These are phyloP conservation scores for Burhinus oedicnemus DNA, from an alignment of 2,113 vertebrate species.

Conservation along the genomic window DNA sequence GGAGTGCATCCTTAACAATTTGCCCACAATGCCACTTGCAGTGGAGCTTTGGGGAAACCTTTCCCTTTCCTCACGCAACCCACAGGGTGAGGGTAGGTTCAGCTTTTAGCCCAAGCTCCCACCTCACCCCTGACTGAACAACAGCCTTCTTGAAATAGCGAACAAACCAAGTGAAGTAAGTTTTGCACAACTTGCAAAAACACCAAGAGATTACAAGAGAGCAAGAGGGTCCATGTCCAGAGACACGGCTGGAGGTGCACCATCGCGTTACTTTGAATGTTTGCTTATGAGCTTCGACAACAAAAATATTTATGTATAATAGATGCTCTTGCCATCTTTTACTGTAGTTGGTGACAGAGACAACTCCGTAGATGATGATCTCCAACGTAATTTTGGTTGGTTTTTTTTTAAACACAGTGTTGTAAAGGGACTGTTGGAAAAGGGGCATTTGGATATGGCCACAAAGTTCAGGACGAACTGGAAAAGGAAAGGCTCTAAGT, in stretches of 20 bases:
- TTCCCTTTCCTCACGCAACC: background rate
- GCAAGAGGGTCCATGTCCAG: background rate
- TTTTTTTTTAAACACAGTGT: background rate
- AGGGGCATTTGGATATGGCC: fast-evolving
- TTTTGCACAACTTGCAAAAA: background rate
- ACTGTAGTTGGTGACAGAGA: background rate
- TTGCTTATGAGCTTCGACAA: background rate
- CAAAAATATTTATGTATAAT: background rate
- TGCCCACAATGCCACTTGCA: background rate
- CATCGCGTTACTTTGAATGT: fast-evolving
- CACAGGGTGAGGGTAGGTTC: fast-evolving
- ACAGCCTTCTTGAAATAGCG: background rate
- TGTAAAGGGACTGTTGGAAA: background rate
- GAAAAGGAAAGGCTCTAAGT: fast-evolving
- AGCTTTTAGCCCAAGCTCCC: background rate
- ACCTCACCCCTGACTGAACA: background rate
- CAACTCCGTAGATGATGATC: background rate
- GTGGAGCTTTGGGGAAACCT: background rate
- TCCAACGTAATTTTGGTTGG: background rate
- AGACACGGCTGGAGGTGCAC: background rate
- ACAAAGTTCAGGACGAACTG: fast-evolving
- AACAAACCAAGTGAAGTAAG: background rate
- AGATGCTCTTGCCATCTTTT: background rate
- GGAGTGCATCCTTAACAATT: fast-evolving
- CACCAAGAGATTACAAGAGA: fast-evolving